Percentiles rank a stretch among this genome's conserved stretches.
Conservation (phyloP, 2,888 invertebrate genomes). For the Pterostichus madidus region DNA sequence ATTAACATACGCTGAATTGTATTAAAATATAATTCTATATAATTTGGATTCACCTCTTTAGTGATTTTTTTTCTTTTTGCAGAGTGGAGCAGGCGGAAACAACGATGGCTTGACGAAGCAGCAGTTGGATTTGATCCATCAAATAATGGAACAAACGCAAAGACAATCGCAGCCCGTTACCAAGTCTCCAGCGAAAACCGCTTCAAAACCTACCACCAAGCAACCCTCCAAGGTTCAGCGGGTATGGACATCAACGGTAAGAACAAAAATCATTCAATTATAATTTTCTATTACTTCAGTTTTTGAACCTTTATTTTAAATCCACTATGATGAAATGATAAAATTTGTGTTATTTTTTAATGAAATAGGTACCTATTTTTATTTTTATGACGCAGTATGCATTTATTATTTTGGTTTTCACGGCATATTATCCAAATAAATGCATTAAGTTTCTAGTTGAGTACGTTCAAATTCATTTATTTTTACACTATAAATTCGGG, state of each 20-base stretch:
- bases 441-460: slow-evolving; percentile 12
- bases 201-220: slow-evolving; percentile 72
- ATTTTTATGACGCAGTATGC: background rate
- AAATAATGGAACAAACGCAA: slow-evolving; percentile 88
- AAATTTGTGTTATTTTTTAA: too few species aligned
- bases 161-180: slow-evolving; percentile 80
- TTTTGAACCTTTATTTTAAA: too few species aligned
- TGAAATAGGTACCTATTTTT: too few species aligned
- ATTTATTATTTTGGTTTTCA: background rate
- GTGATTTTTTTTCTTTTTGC: slow-evolving; percentile 65
- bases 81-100: slow-evolving; percentile 78
- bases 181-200: slow-evolving; percentile 73
- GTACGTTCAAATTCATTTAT: background rate
- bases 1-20: too few species aligned
- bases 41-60: background rate
- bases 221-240: slow-evolving; percentile 73
- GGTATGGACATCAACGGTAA: slow-evolving; percentile 75
- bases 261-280: slow-evolving; percentile 62
- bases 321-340: background rate
- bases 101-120: slow-evolving; percentile 86
- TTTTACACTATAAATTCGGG: slow-evolving; percentile 10
- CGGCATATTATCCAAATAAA: slow-evolving; percentile 10
- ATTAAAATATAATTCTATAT: too few species aligned
- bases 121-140: slow-evolving; percentile 87
- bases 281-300: background rate